Evolutionary conservation across 2,113 vertebrate species (phyloP), one percentile per base, ranked within the genome.

Genomic region (Typhlomys cinereus): DNA sequence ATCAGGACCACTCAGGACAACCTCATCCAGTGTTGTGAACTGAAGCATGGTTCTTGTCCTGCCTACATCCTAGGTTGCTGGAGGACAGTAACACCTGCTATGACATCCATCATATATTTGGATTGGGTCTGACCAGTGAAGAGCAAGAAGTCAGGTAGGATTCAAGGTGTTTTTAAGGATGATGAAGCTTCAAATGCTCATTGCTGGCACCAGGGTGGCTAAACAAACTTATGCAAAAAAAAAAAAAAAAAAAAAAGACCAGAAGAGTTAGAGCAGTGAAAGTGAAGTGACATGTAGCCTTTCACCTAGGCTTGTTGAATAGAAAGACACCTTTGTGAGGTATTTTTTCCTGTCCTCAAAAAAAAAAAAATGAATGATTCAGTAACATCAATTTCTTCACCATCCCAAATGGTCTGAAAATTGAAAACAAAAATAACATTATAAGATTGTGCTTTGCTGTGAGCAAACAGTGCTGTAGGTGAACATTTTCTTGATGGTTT

Each of bases 101-200:
- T 0, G 95, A 97, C 70, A 97, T 98, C 54, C 98, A 98, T 46
- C 91, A 90, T 2, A 97, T 95, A 0, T 98, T 97, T 91, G 98
- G 98, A 83, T 75, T 75, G 67, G 98, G 98, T 44, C 95, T 98
- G 78, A 97, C 93, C 14, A 83, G 18, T 20, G 96, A 97, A 83
- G 97, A 98, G 10, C 97, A 96, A 73, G 96, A 94, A 34, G 80
- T 98, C 94, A 97, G 98, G 98, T 98, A 97, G 2, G 10, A 8
- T 50, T 79, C 83, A 4, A 0, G 0, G 34, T 14, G 34, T 18
- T 46, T 36, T 21, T 3, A 15, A 73, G 34, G n/a, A 23, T 14
- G 11, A 6, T 25, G 39, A 88, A 76, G 39, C 39, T 20, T n/a
- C 27, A 52, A 20, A 71, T 34, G 31, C 4, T 92, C 66, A 64